A percentile compares a stretch with the other conserved stretches of the same genome.
Conservation (phyloP, 2,888 invertebrate species). For the Alsophila aescularia region DNA sequence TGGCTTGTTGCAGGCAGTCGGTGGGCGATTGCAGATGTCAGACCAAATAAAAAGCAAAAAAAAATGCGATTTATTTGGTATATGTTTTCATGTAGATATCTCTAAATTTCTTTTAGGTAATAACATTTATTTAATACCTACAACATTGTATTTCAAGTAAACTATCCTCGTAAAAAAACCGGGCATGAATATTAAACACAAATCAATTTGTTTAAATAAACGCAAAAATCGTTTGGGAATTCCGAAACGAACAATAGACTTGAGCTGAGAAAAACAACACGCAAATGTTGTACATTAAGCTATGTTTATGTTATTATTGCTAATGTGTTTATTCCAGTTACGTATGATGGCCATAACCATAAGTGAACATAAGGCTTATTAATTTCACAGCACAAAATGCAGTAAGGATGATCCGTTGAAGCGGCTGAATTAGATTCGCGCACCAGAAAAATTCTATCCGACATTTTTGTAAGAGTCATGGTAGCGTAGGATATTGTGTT, state of each 20-base stretch:
- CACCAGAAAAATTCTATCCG: no score
- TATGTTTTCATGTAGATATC: no score
- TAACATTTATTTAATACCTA: no score
- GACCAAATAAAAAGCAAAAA: no score
- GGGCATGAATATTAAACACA: background rate
- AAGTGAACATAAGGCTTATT: slow-evolving; percentile 5
- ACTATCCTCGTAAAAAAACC: background rate
- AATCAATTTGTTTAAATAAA: slow-evolving; percentile 1
- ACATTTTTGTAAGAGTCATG: no score
- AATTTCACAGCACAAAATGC: background rate
- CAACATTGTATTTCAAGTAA: no score
- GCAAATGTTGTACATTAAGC: background rate
- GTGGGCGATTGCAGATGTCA: no score
- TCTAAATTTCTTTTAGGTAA: no score
- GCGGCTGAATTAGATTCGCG: background rate
- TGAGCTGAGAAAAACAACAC: slow-evolving; percentile 1
- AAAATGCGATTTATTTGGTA: no score
- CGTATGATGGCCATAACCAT: slow-evolving; percentile 34
- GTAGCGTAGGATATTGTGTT: no score
- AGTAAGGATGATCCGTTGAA: background rate
- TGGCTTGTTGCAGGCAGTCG: no score
- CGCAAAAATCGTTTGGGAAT: slow-evolving; percentile 3
- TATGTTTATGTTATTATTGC: slow-evolving; percentile 36
- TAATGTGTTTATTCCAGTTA: slow-evolving; percentile 46
- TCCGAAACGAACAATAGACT: slow-evolving; percentile 5